Evolutionary conservation across 2,888 invertebrate species (phyloP), one percentile per base, ranked within the genome.

Genomic region (Nemoura dubitans): DNA sequence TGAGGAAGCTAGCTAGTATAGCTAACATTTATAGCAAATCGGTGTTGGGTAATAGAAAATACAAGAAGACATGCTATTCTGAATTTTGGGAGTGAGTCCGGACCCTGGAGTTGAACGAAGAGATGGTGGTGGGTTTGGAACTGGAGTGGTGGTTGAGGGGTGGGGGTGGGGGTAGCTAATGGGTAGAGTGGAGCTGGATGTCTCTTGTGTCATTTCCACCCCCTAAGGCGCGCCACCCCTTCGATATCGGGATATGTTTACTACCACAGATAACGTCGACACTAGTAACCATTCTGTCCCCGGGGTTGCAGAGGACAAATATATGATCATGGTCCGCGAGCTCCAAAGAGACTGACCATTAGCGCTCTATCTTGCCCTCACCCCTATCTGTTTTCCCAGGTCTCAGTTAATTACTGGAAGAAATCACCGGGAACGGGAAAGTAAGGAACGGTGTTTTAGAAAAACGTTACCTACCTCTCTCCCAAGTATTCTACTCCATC

Each of bases 31-130:
- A 27, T n/a, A 81, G 85, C 86, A 87, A 87, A 87, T 85, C 87
- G 85, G 77, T 86, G 36, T 76, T 77, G 82, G 59, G 77, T 87
- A 87, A 87, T 86, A 87, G 87, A 87, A 59, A 86, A 87, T 87
- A 87, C 87, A 87, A 83, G 83, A 42, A 82, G 82, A 43, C 83
- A 83, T 83, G 36, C 25, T 83, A 36, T 36, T 36, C 36, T 42
- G 29, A 14, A 30, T 28, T 28, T 26, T 28, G 27, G 26, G 36
- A 36, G 5, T 10, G 36, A 27, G 78, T 78, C 5, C 26, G 78
- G 7, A 78, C n/a, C 76, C 5, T 76, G 76, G 27, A 10, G 28
- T 27, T 6, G 36, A 3, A 36, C 36, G 36, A 59, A 1, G 59
- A 21, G 59, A 59, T 59, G 59, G 16, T 21, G 59, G 59, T 59